These are phyloP conservation scores for Zeugodacus cucurbitae DNA, from an alignment of 1,140 invertebrate species.

Conservation along the genomic window DNA sequence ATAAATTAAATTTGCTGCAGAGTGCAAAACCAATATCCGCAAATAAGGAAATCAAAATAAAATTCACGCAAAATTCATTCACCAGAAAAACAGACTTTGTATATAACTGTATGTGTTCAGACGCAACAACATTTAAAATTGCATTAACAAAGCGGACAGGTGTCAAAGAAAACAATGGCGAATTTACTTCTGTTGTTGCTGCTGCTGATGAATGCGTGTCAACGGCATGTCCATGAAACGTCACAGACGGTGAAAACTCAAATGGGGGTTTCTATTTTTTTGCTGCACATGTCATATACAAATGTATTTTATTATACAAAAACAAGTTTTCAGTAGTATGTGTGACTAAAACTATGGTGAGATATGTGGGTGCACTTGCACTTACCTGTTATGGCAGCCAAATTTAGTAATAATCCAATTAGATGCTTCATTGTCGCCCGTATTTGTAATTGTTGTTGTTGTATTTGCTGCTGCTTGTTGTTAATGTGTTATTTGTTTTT, in stretches of 20 bases:
- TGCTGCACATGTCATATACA: background rate
- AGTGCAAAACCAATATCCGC: no score
- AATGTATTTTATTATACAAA: background rate
- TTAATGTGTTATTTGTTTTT: background rate
- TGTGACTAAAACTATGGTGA: background rate
- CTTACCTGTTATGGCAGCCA: slow-evolving; percentile 49
- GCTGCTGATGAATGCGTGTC: background rate
- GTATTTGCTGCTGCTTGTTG: background rate
- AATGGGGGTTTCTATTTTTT: background rate
- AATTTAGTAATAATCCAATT: slow-evolving; percentile 50
- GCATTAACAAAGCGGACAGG: slow-evolving; percentile 1
- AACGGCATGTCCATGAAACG: slow-evolving; percentile 26
- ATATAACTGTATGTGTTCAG: background rate
- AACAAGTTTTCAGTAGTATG: background rate
- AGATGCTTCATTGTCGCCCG: slow-evolving; percentile 43
- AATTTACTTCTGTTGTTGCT: background rate
- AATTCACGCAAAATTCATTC: no score
- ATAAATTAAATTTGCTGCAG: no score
- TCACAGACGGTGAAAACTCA: background rate
- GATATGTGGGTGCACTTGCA: background rate
- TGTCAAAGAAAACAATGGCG: slow-evolving; percentile 6
- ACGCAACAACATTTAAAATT: background rate
- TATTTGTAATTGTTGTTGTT: background rate
- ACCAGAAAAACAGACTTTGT: background rate
- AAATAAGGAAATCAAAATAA: no score